Percentiles rank a stretch among this genome's conserved stretches.
These are phyloP conservation scores for Leptopterna dolabrata DNA, from an alignment of 2,888 invertebrate species.

Conservation along the genomic window DNA sequence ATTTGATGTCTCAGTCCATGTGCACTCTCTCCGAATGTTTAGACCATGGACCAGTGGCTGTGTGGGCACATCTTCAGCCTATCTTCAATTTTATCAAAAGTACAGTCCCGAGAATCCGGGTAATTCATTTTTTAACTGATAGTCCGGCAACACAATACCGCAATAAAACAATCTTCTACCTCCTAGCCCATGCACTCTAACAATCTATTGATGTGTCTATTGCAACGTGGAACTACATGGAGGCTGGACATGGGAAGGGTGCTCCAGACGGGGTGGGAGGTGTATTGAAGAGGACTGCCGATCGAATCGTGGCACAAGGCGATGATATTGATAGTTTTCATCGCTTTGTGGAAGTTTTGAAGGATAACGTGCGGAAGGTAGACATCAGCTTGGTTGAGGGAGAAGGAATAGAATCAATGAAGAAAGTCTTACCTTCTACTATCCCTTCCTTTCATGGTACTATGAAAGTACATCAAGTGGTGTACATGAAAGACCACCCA, in stretches of 20 bases:
- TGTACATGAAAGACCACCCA: neutral
- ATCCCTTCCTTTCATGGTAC: too few species aligned
- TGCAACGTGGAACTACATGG: too few species aligned
- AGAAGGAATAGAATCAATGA: conserved; percentile 1
- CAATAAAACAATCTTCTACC: conserved; percentile 33
- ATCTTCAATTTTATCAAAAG: conserved; percentile 24
- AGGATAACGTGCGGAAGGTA: conserved; percentile 21
- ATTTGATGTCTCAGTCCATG: conserved; percentile 32
- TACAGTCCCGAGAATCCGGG: neutral
- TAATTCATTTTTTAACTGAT: conserved; percentile 15
- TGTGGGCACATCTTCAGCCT: conserved; percentile 45
- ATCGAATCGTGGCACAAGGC: too few species aligned
- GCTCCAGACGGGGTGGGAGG: too few species aligned
- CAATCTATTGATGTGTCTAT: neutral
- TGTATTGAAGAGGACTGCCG: too few species aligned
- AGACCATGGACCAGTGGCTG: too few species aligned
- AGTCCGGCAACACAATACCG: conserved; percentile 39
- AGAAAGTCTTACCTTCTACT: neutral
- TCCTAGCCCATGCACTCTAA: neutral
- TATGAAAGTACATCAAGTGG: conserved; percentile 36
- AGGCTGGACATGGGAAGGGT: too few species aligned
- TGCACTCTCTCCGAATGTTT: conserved; percentile 38
- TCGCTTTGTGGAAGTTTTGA: conserved; percentile 3
- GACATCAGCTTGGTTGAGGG: neutral
- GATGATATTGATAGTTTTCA: neutral